Conservation (phyloP, 2,888 invertebrate genomes). For the Cantharis nigra region DNA sequence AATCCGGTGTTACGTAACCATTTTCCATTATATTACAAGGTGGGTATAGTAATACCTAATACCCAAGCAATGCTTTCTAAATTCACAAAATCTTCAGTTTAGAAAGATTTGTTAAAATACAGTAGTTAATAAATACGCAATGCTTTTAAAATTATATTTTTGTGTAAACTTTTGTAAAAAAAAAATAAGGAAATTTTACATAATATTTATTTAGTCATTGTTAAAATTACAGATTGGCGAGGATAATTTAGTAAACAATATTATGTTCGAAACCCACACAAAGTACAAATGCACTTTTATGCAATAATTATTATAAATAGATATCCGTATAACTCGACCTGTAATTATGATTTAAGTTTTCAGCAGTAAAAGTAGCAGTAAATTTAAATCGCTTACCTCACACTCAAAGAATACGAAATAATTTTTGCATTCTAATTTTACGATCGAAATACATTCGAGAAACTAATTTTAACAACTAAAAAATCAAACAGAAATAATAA, state of each 20-base stretch:
- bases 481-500: background rate
- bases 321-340: background rate
- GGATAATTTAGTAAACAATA: background rate
- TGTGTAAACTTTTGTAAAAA: too few relatives aligned
- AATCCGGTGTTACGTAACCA: background rate
- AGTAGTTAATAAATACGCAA: too few relatives aligned
- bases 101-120: background rate
- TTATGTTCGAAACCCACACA: background rate
- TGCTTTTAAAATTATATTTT: too few relatives aligned
- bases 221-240: background rate
- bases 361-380: background rate
- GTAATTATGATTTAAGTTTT: background rate
- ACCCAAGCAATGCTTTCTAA: background rate
- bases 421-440: background rate
- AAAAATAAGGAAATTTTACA: too few relatives aligned
- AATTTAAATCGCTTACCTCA: slow-evolving; percentile 1
- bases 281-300: background rate
- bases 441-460: background rate
- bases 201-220: background rate
- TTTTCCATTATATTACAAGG: background rate
- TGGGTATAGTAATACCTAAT: background rate
- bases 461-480: background rate
- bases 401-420: background rate
- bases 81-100: background rate
- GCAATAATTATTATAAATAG: background rate